These are phyloP conservation scores for Hartigia nigra DNA, from an alignment of 2,888 invertebrate species.

Conservation along the genomic window DNA sequence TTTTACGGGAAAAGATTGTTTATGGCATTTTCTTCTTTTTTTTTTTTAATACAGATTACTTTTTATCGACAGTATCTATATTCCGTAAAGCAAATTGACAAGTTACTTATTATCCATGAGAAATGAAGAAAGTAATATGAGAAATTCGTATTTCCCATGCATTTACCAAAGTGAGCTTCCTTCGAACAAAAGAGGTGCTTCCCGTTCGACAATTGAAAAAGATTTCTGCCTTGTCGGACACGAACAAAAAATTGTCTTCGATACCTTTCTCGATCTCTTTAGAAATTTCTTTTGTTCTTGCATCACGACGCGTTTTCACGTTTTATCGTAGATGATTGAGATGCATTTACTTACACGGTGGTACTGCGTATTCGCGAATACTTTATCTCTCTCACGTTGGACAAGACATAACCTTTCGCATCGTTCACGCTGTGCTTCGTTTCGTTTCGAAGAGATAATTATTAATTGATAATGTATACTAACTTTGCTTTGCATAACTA, in stretches of 20 bases:
- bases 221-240: not conserved
- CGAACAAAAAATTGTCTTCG: not conserved
- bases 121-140: not conserved
- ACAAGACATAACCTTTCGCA: not conserved
- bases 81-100: not conserved
- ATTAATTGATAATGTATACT: slow-evolving; percentile 11
- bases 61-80: not conserved
- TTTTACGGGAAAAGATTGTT: not conserved
- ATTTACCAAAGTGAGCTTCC: slow-evolving; percentile 30
- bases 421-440: not conserved
- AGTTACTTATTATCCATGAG: not conserved
- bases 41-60: slow-evolving; percentile 2
- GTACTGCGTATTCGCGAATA: not conserved
- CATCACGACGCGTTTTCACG: not conserved
- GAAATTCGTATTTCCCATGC: slow-evolving; percentile 27
- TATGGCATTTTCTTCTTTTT: slow-evolving; percentile 9
- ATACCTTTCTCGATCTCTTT: not conserved
- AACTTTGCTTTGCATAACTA: slow-evolving; percentile 44
- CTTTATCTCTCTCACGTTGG: not conserved
- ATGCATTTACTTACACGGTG: slow-evolving; percentile 4
- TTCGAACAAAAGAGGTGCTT: not conserved
- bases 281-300: not conserved
- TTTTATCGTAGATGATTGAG: not conserved
- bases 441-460: slow-evolving; percentile 13
- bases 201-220: not conserved